Evolutionary conservation across 2,113 vertebrate genomes (phyloP).

Genomic region (Mormyrus lacerda): DNA sequence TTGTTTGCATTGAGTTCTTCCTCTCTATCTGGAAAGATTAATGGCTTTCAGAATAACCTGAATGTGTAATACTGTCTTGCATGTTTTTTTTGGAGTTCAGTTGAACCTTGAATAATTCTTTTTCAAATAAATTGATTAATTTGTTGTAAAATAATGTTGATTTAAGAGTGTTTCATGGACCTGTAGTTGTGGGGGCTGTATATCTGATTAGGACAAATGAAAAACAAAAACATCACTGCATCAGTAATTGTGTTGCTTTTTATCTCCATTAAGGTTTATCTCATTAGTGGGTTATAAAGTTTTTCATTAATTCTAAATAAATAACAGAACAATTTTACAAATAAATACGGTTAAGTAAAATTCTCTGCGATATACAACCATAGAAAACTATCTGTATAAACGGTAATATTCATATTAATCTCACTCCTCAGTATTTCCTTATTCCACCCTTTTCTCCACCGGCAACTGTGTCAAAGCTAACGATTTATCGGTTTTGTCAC

Average conservation of each 20-base stretch:
- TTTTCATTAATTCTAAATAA: background rate
- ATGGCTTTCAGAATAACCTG: background rate
- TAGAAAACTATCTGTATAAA: background rate
- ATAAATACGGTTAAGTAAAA: background rate
- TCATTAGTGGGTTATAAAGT: no score
- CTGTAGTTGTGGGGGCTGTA: background rate
- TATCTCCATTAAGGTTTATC: background rate
- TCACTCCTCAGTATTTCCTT: background rate
- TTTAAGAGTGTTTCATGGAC: background rate
- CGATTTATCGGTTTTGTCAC: conserved; percentile 25
- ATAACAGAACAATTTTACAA: background rate
- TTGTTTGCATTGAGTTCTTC: background rate
- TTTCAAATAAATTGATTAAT: background rate
- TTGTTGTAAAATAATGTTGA: background rate
- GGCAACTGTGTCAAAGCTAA: background rate
- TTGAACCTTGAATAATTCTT: background rate
- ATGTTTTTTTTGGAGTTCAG: background rate
- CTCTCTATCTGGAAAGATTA: background rate
- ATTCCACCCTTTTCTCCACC: background rate
- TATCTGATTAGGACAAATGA: background rate
- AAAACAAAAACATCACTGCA: background rate
- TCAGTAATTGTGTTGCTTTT: background rate
- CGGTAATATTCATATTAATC: background rate
- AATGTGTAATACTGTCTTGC: background rate
- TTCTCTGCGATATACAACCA: background rate